Evolutionary conservation across 2,888 invertebrate genomes (phyloP).

Genomic region (Hypsopygia costalis): DNA sequence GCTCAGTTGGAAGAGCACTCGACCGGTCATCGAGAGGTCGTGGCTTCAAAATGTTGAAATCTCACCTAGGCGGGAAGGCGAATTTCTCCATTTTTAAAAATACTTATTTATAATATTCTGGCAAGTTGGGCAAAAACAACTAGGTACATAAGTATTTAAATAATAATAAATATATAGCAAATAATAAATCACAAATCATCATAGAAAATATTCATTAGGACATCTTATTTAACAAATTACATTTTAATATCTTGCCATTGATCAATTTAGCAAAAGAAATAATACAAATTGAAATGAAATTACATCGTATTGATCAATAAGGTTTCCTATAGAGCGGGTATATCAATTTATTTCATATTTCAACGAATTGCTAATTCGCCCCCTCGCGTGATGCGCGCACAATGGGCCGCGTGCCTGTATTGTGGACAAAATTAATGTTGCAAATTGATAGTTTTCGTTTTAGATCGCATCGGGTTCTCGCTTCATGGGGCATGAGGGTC

Average conservation of each 20-base stretch:
- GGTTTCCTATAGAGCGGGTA: conserved; percentile 42
- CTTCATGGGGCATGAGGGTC: neutral
- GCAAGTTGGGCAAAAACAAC: too few species aligned
- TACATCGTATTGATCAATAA: conserved; percentile 24
- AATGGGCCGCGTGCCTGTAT: conserved; percentile 38
- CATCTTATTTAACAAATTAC: too few species aligned
- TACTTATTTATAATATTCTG: too few species aligned
- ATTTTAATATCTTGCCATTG: neutral
- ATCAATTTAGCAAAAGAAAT: conserved; percentile 7
- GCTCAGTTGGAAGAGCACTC: too few species aligned
- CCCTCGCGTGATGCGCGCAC: conserved; percentile 19
- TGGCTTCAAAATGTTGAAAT: too few species aligned
- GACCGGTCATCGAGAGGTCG: too few species aligned
- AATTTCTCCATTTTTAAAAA: too few species aligned
- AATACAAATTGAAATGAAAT: conserved; percentile 19
- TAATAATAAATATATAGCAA: too few species aligned
- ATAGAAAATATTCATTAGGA: too few species aligned
- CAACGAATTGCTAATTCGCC: conserved; percentile 27
- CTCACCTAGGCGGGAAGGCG: too few species aligned
- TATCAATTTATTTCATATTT: conserved; percentile 54
- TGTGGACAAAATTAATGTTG: conserved; percentile 42
- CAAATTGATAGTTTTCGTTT: conserved; percentile 46
- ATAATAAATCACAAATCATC: too few species aligned
- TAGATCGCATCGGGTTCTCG: conserved; percentile 2
- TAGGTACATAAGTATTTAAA: too few species aligned